Conservation (phyloP, 2,888 invertebrate genomes). For the Heliconius ismenius region DNA sequence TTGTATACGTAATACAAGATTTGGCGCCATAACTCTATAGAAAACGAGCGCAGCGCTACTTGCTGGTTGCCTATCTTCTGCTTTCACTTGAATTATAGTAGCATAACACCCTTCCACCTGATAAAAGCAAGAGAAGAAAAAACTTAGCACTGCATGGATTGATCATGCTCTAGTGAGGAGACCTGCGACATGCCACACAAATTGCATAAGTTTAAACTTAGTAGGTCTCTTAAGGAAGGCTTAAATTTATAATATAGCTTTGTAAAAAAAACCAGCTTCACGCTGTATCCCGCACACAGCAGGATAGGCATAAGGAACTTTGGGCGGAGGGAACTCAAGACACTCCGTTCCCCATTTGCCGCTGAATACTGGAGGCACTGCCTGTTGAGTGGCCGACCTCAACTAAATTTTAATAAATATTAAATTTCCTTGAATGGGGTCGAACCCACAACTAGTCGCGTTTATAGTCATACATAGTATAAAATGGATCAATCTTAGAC, state of each 20-base stretch:
- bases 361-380: too few species aligned
- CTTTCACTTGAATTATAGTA: conserved; percentile 52
- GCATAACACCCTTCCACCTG: conserved; percentile 58
- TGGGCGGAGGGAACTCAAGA: too few species aligned
- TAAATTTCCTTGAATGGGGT: too few species aligned
- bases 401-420: too few species aligned
- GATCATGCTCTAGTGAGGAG: background rate
- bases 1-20: conserved; percentile 53
- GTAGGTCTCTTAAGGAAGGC: background rate
- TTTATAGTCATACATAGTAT: too few species aligned
- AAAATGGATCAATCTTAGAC: too few species aligned
- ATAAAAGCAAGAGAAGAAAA: background rate
- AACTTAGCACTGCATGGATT: background rate
- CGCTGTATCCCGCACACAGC: too few species aligned
- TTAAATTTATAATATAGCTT: background rate
- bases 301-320: too few species aligned
- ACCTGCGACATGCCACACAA: background rate
- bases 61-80: background rate
- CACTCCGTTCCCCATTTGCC: too few species aligned
- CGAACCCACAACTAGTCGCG: too few species aligned
- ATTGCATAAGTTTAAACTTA: background rate
- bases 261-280: too few species aligned
- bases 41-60: conserved; percentile 54
- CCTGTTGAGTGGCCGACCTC: too few species aligned
- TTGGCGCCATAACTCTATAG: conserved; percentile 66